Evolutionary conservation across 2,888 invertebrate genomes (phyloP).

Genomic region (Drosophila fungiperda): DNA sequence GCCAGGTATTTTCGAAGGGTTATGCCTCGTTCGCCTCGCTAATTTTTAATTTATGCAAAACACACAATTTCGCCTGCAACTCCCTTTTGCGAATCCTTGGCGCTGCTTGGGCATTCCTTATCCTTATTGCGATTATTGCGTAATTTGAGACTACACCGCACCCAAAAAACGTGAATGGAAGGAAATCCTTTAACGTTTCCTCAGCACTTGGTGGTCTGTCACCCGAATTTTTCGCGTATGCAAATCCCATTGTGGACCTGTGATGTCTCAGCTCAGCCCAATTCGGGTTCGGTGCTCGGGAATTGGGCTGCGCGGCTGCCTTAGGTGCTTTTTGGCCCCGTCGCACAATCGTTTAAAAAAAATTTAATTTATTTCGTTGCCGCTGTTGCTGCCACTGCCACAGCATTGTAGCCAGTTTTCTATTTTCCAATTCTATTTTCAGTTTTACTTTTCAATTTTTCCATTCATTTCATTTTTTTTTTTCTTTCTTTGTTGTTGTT

Average conservation of each 20-base stretch:
- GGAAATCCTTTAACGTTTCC: slow-evolving; percentile 56
- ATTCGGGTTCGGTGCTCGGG: not conserved
- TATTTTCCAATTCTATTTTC: slow-evolving; percentile 73
- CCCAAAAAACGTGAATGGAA: slow-evolving; percentile 43
- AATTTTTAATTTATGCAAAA: slow-evolving; percentile 80
- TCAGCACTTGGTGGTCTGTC: slow-evolving; percentile 50
- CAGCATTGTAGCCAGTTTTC: slow-evolving; percentile 67
- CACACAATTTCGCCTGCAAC: slow-evolving; percentile 58
- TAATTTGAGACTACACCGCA: slow-evolving; percentile 66
- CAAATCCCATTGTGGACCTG: slow-evolving; percentile 78
- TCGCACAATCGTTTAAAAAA: slow-evolving; percentile 76
- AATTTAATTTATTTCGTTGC: slow-evolving; percentile 79
- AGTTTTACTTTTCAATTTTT: slow-evolving; percentile 64
- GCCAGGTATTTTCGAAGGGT: slow-evolving; percentile 30
- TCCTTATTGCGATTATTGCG: slow-evolving; percentile 63
- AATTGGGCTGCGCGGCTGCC: slow-evolving; percentile 40
- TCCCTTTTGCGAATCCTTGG: slow-evolving; percentile 15
- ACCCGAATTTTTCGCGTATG: slow-evolving; percentile 65
- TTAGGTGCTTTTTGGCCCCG: slow-evolving; percentile 60
- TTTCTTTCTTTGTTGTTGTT: slow-evolving; percentile 22
- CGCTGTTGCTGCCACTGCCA: slow-evolving; percentile 26
- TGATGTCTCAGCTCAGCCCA: slow-evolving; percentile 25
- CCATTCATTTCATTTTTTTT: slow-evolving; percentile 32
- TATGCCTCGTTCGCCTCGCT: slow-evolving; percentile 57
- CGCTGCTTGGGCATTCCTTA: slow-evolving; percentile 33